Percentiles rank a stretch among this genome's conserved stretches.
Conservation (phyloP, 1,140 invertebrate genomes). For the Hycleus phaleratus region DNA sequence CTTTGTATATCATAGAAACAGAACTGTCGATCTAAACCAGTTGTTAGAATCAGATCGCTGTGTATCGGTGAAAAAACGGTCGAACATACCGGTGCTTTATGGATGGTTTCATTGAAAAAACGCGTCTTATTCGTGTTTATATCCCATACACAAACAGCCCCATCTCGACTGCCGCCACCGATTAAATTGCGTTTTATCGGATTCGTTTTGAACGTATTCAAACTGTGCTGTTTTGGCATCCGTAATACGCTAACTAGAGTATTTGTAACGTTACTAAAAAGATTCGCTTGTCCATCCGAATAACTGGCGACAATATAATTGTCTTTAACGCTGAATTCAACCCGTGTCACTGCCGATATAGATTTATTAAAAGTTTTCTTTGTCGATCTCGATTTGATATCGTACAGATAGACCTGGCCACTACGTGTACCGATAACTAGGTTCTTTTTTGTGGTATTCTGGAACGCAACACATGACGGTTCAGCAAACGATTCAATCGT, state of each 20-base stretch:
- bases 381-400: conserved; percentile 31
- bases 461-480: conserved; percentile 36
- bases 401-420: conserved; percentile 35
- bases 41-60: conserved; percentile 27
- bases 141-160: conserved; percentile 37
- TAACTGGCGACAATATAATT: conserved; percentile 33
- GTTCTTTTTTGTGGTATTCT: conserved; percentile 33
- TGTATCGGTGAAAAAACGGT: conserved; percentile 33
- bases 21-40: conserved; percentile 33
- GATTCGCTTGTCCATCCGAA: conserved; percentile 30
- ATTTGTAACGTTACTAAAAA: conserved; percentile 31
- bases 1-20: conserved; percentile 31
- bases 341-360: conserved; percentile 20
- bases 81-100: conserved; percentile 30
- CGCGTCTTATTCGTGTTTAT: conserved; percentile 31
- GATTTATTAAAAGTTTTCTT: conserved; percentile 30
- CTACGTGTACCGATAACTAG: conserved; percentile 34
- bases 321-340: conserved; percentile 34
- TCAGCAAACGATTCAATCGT: conserved; percentile 31
- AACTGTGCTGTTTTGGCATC: conserved; percentile 31
- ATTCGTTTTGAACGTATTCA: conserved; percentile 32
- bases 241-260: conserved; percentile 24
- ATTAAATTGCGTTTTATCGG: conserved; percentile 29
- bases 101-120: conserved; percentile 24
- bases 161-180: conserved; percentile 33